Conservation (phyloP, 2,113 vertebrate species). For the Dendrocopos noguchii region DNA sequence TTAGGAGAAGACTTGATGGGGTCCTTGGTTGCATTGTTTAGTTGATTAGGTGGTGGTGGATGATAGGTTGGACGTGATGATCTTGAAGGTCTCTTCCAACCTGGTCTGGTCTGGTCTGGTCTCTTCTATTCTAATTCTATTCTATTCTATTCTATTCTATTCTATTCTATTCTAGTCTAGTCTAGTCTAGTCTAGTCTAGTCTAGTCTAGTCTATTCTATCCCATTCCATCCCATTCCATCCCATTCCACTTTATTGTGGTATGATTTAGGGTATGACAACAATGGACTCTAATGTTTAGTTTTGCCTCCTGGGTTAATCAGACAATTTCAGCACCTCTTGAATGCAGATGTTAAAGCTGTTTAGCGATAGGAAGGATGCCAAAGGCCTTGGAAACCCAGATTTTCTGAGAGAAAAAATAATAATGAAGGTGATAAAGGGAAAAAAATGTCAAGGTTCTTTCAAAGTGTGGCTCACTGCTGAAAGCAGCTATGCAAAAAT, state of each 20-base stretch:
- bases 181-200: too few relatives aligned
- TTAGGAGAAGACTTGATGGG: too few relatives aligned
- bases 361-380: neutral
- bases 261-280: neutral
- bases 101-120: too few relatives aligned
- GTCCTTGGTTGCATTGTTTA: too few relatives aligned
- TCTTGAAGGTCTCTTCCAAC: too few relatives aligned
- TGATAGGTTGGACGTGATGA: too few relatives aligned
- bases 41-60: too few relatives aligned
- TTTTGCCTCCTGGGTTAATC: neutral
- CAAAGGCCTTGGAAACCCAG: neutral
- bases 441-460: conserved; percentile 5
- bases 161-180: too few relatives aligned
- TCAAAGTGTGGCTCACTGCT: neutral
- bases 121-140: too few relatives aligned
- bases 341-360: neutral
- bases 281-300: neutral
- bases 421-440: neutral
- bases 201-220: too few relatives aligned
- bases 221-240: too few relatives aligned
- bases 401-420: neutral
- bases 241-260: neutral
- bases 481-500: conserved; percentile 18
- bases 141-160: too few relatives aligned
- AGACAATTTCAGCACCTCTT: neutral